Conservation (phyloP, 2,797 vertebrate genomes). For the Psittacula derbiana region DNA sequence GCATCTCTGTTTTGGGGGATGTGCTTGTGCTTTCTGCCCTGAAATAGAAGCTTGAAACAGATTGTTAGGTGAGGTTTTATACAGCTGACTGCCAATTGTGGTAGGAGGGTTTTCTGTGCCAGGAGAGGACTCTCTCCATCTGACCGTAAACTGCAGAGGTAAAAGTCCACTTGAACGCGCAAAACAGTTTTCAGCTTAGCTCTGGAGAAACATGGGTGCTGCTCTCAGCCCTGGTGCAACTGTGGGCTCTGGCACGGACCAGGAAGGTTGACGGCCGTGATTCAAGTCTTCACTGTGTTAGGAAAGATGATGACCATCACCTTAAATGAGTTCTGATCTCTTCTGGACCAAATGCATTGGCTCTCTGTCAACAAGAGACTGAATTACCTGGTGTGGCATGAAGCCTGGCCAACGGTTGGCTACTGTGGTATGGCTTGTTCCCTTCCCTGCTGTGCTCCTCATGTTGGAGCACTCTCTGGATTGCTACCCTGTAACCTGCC, state of each 20-base stretch:
- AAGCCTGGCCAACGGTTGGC: not conserved
- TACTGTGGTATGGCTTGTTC: fast-evolving
- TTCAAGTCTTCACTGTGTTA: not conserved
- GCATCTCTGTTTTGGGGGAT: not conserved
- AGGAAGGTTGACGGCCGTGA: not conserved
- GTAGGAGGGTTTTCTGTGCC: not conserved
- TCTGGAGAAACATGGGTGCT: not conserved
- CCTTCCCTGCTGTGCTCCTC: not conserved
- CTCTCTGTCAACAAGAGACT: not conserved
- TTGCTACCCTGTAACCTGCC: not conserved
- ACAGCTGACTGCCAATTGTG: not conserved
- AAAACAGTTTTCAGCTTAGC: not conserved
- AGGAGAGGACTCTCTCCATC: not conserved
- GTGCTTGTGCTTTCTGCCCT: not conserved
- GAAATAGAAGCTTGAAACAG: not conserved
- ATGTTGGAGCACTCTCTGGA: not conserved
- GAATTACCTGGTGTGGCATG: not conserved
- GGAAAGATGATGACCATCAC: not conserved
- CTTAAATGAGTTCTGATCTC: not conserved
- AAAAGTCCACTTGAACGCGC: not conserved
- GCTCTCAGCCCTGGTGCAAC: fast-evolving
- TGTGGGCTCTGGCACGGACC: not conserved
- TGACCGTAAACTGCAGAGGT: not conserved
- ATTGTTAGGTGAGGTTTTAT: not conserved
- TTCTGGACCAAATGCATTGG: not conserved